Conservation (phyloP, 1,140 invertebrate species). For the honey bee (Apis mellifera) region DNA sequence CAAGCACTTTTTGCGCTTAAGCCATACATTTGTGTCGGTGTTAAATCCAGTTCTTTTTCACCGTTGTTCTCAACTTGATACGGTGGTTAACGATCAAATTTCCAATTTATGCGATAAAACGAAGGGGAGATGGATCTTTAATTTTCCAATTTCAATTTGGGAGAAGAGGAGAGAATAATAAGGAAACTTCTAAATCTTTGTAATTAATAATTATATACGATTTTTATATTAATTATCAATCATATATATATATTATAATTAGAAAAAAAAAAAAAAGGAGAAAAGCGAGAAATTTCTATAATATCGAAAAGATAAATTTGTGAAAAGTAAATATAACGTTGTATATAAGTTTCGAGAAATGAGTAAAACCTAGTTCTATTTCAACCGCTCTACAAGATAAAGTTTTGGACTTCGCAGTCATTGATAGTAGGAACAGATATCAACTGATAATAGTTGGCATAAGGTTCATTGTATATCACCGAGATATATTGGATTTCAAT, state of each 20-base stretch:
- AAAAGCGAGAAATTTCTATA: neutral
- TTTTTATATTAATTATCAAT: too few relatives aligned
- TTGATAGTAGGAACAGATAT: neutral
- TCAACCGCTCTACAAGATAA: neutral
- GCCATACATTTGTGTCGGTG: conserved; percentile 65
- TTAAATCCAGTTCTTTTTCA: conserved; percentile 53
- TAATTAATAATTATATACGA: too few relatives aligned
- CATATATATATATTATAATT: too few relatives aligned
- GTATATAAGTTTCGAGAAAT: neutral
- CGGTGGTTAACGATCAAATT: neutral
- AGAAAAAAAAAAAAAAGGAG: neutral
- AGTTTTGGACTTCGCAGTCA: neutral
- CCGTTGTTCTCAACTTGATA: conserved; percentile 22
- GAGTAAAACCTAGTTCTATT: neutral
- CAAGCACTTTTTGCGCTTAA: conserved; percentile 65
- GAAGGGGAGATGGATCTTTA: neutral
- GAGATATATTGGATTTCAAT: neutral
- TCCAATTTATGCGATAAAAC: too few relatives aligned
- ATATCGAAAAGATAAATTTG: neutral
- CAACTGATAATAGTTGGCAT: neutral
- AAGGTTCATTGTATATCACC: neutral
- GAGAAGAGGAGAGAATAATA: too few relatives aligned
- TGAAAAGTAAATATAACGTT: neutral
- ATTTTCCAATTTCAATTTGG: neutral
- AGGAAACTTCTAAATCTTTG: neutral